Evolutionary conservation across 1,140 invertebrate genomes (phyloP), one percentile per base, ranked within the genome.

Genomic region (Ruditapes philippinarum): DNA sequence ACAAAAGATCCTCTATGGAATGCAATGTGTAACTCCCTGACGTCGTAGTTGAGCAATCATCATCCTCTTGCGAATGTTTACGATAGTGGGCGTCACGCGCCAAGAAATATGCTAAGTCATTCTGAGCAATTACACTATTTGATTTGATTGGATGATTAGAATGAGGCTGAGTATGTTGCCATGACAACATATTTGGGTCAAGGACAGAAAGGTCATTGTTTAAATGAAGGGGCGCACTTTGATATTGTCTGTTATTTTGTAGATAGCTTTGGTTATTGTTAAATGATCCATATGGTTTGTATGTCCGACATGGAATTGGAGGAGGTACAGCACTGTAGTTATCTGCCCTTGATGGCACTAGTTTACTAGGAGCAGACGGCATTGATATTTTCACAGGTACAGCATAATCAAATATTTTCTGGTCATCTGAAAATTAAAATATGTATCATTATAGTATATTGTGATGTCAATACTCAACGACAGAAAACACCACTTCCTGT

Each of bases 31-130:
- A 88, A 65, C 85, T 88, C 25, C 85, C 81, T 70, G 81, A 83
- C 45, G 81, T 83, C 31, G 81, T 83, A 0, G 85, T 88, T 88
- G 85, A 88, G 85, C 85, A 88, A 80, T 88, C 85, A 36, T 88
- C 85, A 45, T 88, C 85, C 36, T 88, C 85, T 14, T 70, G 85
- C 17, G 85, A 80, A 4, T 49, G 33, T 49, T 57, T 40, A 12
- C 76, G 85, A 86, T 76, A 86, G n/a, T 62, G 83, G 22, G 76
- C 57, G 70, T 88, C 54, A 40, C 42, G 74, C 9, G 85, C 60
- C 40, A 73, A 25, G 25, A 65, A 79, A 45, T 60, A 88, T 25
- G 85, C 33, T 17, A 78, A 88, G 28, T 88, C 85, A 79, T 54
- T 84, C 65, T 84, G 82, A 54, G 68, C 65, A 73, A 54, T 33